Base-by-base conservation (phyloP, 2,888 invertebrate species). In the Silvanus unidentatus region DNA sequence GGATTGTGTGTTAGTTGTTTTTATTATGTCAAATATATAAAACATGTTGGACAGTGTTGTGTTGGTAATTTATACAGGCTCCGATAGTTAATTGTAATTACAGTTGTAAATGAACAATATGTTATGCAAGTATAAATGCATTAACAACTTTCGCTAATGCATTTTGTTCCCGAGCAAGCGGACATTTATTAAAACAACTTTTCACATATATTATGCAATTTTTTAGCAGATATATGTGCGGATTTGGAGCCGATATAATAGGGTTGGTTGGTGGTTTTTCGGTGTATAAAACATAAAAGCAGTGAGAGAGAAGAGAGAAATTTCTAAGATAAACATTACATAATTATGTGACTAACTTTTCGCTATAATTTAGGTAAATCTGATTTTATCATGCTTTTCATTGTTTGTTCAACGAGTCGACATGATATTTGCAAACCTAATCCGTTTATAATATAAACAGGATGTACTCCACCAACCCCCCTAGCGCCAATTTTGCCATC, bases 381-480 rank as follows among this genome's bases (percentile, higher is more conserved):
- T 49, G 49, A 47, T 53, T 53, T 51, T 52, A 50, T 56, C 52
- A 44, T 49, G 48, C 47, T 45, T 49, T 22, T 51, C 49, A 52
- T 45, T 54, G 55, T 58, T 55, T 53, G 51, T 44, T 48, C 50
- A 52, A 49, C 47, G 47, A 48, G 48, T 52, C 53, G 49, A 40
- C 49, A 54, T 54, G 48, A 57, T 63, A 59, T 61, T 62, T 62
- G 60, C 61, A 58, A 59, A 58, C 54, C 53, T 59, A 62, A 61
- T 62, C 57, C 60, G 55, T 59, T 63, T 63, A 60, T 59, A 60
- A 60, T 55, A 54, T 60, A 60, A 62, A 62, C 60, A 57, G 53
- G 54, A 57, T 55, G n/a, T n/a, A n/a, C 57, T 56, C 53, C 57
- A 57, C 57, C 59, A 22, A 22, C 22, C 22, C 22, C 22, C 8